Evolutionary conservation across 2,797 vertebrate genomes (phyloP).

Genomic region (Anableps anableps): DNA sequence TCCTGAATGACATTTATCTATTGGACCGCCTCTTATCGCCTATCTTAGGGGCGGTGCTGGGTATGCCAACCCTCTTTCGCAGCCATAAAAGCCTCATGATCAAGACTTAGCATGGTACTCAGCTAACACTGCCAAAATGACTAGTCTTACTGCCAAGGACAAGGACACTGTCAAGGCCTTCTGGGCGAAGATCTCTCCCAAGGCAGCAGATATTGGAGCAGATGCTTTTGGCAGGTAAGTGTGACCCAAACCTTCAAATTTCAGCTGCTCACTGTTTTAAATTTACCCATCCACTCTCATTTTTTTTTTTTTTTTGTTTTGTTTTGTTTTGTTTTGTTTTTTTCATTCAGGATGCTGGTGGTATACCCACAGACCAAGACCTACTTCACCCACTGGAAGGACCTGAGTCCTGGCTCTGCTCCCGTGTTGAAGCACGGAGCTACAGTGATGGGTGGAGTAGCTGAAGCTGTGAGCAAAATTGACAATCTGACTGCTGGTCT

Average conservation of each 20-base stretch:
- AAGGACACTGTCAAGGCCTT: slow-evolving; percentile 70
- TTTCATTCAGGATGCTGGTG: slow-evolving; percentile 75
- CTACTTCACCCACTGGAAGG: slow-evolving; percentile 88
- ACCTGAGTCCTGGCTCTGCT: slow-evolving; percentile 75
- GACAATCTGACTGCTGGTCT: slow-evolving; percentile 78
- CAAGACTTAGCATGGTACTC: background rate
- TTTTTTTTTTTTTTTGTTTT: too few relatives aligned
- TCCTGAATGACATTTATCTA: background rate
- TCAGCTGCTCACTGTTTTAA: slow-evolving; percentile 2
- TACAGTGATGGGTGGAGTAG: slow-evolving; percentile 71
- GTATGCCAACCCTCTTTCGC: slow-evolving; percentile 12
- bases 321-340: too few relatives aligned
- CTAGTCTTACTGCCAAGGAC: slow-evolving; percentile 73
- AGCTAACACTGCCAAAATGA: slow-evolving; percentile 55
- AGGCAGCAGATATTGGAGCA: slow-evolving; percentile 34
- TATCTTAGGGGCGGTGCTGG: slow-evolving; percentile 18
- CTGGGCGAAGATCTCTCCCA: slow-evolving; percentile 57
- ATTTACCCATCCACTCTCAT: rapidly evolving
- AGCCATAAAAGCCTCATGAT: slow-evolving; percentile 41
- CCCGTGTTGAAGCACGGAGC: slow-evolving; percentile 77
- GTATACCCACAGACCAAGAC: slow-evolving; percentile 86
- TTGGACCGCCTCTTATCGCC: background rate
- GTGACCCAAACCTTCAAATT: background rate
- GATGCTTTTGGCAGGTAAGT: slow-evolving; percentile 83
- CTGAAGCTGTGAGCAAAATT: slow-evolving; percentile 64